These are phyloP conservation scores for Patella caerulea DNA, from an alignment of 2,888 invertebrate species.

Conservation along the genomic window DNA sequence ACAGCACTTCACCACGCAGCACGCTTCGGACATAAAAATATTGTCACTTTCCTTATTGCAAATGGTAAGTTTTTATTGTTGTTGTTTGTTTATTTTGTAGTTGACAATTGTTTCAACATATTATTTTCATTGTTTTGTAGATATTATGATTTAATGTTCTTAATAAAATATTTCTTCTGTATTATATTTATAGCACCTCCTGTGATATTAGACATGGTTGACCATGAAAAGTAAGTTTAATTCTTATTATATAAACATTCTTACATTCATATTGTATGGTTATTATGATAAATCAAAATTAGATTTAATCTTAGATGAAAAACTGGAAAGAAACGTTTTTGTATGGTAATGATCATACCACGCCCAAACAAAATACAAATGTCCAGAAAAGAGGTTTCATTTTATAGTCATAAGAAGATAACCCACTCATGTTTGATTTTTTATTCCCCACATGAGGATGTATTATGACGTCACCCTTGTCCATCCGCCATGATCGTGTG, in stretches of 20 bases:
- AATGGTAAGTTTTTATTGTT: conserved; percentile 71
- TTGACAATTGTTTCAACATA: neutral
- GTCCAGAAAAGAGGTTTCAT: no score
- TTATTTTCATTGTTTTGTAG: neutral
- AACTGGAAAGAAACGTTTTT: no score
- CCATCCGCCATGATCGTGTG: no score
- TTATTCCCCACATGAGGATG: no score
- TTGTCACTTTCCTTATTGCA: conserved; percentile 89
- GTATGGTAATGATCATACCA: no score
- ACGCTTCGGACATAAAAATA: conserved; percentile 88
- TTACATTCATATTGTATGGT: neutral
- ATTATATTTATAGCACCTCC: conserved; percentile 78
- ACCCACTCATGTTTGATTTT: no score
- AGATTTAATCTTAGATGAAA: no score
- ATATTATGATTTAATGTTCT: conserved; percentile 17
- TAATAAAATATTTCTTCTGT: neutral
- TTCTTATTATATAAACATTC: neutral
- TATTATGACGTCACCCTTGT: no score
- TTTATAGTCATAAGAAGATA: no score
- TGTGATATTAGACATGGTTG: conserved; percentile 87
- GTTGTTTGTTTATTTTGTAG: neutral
- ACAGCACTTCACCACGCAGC: conserved; percentile 92
- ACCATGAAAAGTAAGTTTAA: conserved; percentile 82
- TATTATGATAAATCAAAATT: no score
- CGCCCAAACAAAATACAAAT: no score